Percentiles rank a stretch among this genome's conserved stretches.
Evolutionary conservation across 2,113 vertebrate species (phyloP).

Genomic region (Cryptomyrus ogoouensis): DNA sequence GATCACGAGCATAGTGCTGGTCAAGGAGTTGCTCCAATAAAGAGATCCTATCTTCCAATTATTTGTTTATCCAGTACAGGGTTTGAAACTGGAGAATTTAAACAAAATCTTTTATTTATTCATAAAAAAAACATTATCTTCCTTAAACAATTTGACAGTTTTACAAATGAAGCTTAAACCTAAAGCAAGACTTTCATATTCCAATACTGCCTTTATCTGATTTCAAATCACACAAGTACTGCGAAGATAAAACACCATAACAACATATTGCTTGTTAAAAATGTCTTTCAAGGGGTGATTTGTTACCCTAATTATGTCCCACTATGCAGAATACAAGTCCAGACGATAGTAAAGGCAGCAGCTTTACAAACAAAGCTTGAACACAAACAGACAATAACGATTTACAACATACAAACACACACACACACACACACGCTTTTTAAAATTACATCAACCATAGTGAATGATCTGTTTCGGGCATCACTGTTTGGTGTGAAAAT

Average conservation of each 20-base stretch:
- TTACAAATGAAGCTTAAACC: background rate
- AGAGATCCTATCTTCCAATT: background rate
- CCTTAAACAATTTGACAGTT: background rate
- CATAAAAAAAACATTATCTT: background rate
- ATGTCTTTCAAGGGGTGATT: background rate
- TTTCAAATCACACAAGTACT: background rate
- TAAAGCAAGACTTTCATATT: background rate
- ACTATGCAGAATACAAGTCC: background rate
- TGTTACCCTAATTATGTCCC: background rate
- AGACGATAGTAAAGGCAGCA: background rate
- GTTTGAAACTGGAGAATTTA: background rate
- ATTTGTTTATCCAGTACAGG: background rate
- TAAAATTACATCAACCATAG: background rate
- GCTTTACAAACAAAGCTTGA: background rate
- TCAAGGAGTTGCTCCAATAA: background rate
- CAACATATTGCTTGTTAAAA: background rate
- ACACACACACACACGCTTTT: background rate
- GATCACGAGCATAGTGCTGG: background rate
- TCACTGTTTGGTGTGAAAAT: background rate
- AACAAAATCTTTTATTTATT: background rate
- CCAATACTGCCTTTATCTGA: background rate
- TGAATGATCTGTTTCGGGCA: background rate
- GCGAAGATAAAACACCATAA: background rate
- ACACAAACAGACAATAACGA: background rate
- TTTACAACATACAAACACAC: background rate